Evolutionary conservation across 2,888 invertebrate species (phyloP).

Genomic region (Lithophane socia): DNA sequence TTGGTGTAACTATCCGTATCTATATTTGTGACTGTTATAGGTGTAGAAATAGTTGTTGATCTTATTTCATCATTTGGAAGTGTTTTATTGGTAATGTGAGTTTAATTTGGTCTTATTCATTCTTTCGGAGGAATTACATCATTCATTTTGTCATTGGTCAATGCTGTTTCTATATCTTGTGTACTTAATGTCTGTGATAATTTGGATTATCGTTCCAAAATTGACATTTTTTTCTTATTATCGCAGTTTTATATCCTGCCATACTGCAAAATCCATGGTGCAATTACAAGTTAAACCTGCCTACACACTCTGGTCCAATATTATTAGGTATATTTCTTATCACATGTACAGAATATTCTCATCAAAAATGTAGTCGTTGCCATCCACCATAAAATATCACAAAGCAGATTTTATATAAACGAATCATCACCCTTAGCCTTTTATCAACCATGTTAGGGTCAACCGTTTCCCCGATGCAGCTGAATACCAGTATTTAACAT

Average conservation of each 20-base stretch:
- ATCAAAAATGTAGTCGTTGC: neutral
- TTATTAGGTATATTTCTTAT: neutral
- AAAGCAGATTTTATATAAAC: neutral
- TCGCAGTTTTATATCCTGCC: neutral
- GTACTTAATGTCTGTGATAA: neutral
- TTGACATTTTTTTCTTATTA: neutral
- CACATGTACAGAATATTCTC: neutral
- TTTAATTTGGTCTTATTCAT: constrained; percentile 7
- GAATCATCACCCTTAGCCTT: too few species aligned
- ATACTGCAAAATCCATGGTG: too few species aligned
- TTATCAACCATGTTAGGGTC: neutral
- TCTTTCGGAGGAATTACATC: neutral
- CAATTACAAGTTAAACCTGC: too few species aligned
- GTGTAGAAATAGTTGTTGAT: constrained; percentile 22
- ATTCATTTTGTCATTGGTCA: constrained; percentile 6
- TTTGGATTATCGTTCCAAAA: neutral
- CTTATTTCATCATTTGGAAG: constrained; percentile 36
- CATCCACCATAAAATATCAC: neutral
- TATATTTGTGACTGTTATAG: constrained; percentile 33
- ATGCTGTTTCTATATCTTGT: neutral
- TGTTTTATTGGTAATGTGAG: constrained; percentile 5
- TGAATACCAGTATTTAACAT: neutral
- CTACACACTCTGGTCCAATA: neutral
- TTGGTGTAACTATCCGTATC: constrained; percentile 39
- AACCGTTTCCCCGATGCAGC: neutral